phyloP scores from a whole-genome alignment of 1,140 invertebrate species.

The Drosophila subobscura region DNA sequence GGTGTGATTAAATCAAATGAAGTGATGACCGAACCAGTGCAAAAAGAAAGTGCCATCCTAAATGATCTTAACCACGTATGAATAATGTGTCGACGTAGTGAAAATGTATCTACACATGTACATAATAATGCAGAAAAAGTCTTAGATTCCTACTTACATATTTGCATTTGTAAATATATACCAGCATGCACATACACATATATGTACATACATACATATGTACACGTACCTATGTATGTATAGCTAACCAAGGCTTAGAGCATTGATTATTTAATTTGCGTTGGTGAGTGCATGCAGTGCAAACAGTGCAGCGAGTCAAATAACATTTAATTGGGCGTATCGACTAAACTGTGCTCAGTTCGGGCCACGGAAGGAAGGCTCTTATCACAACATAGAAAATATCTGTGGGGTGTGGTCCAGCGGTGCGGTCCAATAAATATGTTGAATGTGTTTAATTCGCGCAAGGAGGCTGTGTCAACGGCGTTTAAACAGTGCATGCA shows the following conservation, averaged over 20 bases:
- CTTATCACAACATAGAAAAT: constrained; percentile 57
- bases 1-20: constrained; percentile 36
- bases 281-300: neutral
- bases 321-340: constrained; percentile 22
- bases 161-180: constrained; percentile 7
- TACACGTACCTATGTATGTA: constrained; percentile 25
- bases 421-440: constrained; percentile 29
- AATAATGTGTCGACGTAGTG: constrained; percentile 23
- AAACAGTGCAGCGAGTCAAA: constrained; percentile 8
- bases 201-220: constrained; percentile 1
- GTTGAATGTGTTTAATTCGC: neutral
- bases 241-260: constrained; percentile 22
- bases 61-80: constrained; percentile 6
- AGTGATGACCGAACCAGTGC: constrained; percentile 13
- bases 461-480: neutral
- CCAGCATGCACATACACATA: constrained; percentile 12
- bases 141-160: constrained; percentile 29
- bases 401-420: constrained; percentile 70
- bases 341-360: constrained; percentile 11
- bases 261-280: constrained; percentile 19
- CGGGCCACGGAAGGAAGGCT: constrained; percentile 7
- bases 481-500: constrained; percentile 8
- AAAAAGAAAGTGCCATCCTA: constrained; percentile 52
- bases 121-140: constrained; percentile 19
- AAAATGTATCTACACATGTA: constrained; percentile 33